Evolutionary conservation across 1,140 invertebrate genomes (phyloP), one percentile per base, ranked within the genome.

Genomic region (Chrysomallon squamiferum): DNA sequence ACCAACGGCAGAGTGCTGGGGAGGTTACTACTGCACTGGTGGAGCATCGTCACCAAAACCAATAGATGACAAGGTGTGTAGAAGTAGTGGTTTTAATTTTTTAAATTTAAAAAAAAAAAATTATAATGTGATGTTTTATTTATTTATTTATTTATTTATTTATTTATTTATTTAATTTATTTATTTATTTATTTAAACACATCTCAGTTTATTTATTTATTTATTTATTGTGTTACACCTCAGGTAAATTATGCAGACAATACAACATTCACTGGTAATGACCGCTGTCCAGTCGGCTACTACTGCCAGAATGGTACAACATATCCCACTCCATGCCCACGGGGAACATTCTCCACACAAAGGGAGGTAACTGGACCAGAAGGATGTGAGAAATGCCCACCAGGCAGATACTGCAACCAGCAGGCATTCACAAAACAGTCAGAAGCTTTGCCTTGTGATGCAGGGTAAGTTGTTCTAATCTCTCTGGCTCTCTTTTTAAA

Each of bases 361-460:
- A 54, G 56, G 32, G 65, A 73, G 45, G 74, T 83, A 2, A 71
- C 68, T 5, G 38, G 43, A 13, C 72, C 66, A 25, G 65, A 47
- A 11, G 78, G 73, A n/a, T 83, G 81, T 70, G 72, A 77, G 43
- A 72, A 68, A 3, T 83, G 80, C 65, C 74, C 70, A 43, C 70
- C 66, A 49, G 82, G 79, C 92, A 87, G 45, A 91, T 93, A 65
- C 87, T 88, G 59, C 88, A 89, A 78, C 67, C 65, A 73, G 9
- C 67, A 69, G 43, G 79, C 80, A 45, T 82, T 75, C 45, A 74
- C 75, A 18, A 76, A 72, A 32, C 65, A 68, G 11, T 72, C 72
- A 3, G 62, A 69, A 13, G 77, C 80, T 43, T 79, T 79, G 15
- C 64, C 74, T 27, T 84, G 82, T 62, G 71, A 68, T 27, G 66